Evolutionary conservation across 2,888 invertebrate genomes (phyloP).

Genomic region (Actias luna): DNA sequence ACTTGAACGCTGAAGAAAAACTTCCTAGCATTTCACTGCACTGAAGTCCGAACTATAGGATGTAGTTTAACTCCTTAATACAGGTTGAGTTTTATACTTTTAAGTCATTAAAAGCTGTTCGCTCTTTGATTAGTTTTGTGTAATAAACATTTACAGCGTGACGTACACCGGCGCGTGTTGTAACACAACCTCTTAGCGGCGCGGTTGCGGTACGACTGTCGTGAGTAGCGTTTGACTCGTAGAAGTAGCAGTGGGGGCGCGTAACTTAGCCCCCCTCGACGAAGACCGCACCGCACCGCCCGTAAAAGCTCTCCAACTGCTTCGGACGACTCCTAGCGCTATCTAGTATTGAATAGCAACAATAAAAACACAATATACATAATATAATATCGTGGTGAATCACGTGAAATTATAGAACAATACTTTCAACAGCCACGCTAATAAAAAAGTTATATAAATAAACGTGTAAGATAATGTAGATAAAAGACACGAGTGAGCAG

Average conservation of each 20-base stretch:
- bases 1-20: conserved; percentile 70
- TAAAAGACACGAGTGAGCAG: no score
- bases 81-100: conserved; percentile 39
- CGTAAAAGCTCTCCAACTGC: conserved; percentile 50
- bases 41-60: conserved; percentile 54
- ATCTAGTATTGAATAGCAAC: conserved; percentile 49
- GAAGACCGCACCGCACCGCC: conserved; percentile 35
- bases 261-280: conserved; percentile 60
- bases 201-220: conserved; percentile 74
- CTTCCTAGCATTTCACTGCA: conserved; percentile 76
- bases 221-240: conserved; percentile 64
- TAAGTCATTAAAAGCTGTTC: conserved; percentile 53
- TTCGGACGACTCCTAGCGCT: conserved; percentile 44
- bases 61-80: conserved; percentile 41
- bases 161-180: conserved; percentile 54
- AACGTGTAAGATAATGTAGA: neutral
- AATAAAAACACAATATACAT: conserved; percentile 5
- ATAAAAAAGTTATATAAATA: neutral
- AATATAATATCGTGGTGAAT: no score
- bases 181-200: conserved; percentile 63
- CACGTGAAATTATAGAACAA: neutral
- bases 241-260: conserved; percentile 73
- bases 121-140: conserved; percentile 60
- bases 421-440: neutral
- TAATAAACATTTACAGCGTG: conserved; percentile 74